phyloP scores from a whole-genome alignment of 2,888 invertebrate species.

The Osmoderma eremita region DNA sequence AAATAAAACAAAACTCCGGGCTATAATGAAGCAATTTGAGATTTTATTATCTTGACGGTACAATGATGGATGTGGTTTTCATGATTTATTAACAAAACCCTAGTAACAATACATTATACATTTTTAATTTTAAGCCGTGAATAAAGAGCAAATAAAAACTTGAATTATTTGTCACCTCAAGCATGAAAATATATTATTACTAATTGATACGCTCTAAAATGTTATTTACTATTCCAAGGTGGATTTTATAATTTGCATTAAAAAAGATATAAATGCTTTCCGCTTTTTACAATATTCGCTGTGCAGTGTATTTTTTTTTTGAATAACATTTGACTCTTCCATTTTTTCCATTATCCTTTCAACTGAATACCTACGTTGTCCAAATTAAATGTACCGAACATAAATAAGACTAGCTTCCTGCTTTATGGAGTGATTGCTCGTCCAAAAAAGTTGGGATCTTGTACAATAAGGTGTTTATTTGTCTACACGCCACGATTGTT shows the following conservation, averaged over 20 bases:
- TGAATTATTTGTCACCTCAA: neutral
- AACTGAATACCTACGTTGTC: constrained; percentile 27
- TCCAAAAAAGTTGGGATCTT: constrained; percentile 22
- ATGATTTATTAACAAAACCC: no score
- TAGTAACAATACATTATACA: no score
- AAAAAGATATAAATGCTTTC: constrained; percentile 12
- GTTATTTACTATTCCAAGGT: constrained; percentile 3
- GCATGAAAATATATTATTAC: constrained; percentile 30
- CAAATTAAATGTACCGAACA: constrained; percentile 39
- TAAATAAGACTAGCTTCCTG: constrained; percentile 35
- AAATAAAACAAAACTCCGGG: no score
- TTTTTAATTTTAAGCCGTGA: neutral
- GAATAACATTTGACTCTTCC: constrained; percentile 26
- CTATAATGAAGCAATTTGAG: no score
- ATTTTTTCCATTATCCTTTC: constrained; percentile 21
- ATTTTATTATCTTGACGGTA: no score
- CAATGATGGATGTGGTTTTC: no score
- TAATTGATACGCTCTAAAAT: constrained; percentile 19
- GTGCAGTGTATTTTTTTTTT: constrained; percentile 8
- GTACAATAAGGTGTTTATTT: constrained; percentile 19
- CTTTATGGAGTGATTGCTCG: constrained; percentile 31
- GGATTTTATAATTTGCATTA: constrained; percentile 19
- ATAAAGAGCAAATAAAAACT: neutral
- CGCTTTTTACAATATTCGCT: constrained; percentile 2
- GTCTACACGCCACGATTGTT: constrained; percentile 6